These are phyloP conservation scores for Mythimna lalbum DNA, from an alignment of 2,888 invertebrate genomes.

Conservation along the genomic window DNA sequence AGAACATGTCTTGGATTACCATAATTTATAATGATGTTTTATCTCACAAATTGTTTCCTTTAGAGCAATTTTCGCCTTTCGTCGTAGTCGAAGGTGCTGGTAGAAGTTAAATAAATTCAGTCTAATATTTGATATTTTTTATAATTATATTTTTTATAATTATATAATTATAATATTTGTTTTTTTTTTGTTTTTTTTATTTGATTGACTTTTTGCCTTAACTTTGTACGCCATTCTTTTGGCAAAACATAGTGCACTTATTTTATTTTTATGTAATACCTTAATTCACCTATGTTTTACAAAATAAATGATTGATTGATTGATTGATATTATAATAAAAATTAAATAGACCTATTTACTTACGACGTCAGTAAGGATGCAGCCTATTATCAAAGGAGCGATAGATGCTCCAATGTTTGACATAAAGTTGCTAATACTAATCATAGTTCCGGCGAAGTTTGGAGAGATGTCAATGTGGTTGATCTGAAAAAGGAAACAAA, in stretches of 20 bases:
- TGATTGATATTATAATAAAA: too few species aligned
- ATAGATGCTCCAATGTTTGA: conserved; percentile 94
- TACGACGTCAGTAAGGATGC: conserved; percentile 93
- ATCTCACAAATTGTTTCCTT: background rate
- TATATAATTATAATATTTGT: too few species aligned
- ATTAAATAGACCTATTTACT: conserved; percentile 67
- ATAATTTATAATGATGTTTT: too few species aligned
- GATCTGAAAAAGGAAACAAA: conserved; percentile 79
- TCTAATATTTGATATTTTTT: background rate
- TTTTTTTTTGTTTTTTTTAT: too few species aligned
- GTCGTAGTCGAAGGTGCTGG: background rate
- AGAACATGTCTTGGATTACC: too few species aligned
- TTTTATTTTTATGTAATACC: too few species aligned
- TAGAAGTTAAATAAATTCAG: background rate
- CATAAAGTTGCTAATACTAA: conserved; percentile 95
- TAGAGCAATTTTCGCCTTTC: background rate
- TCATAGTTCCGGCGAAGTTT: conserved; percentile 95
- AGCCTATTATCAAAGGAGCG: conserved; percentile 93
- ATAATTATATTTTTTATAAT: too few species aligned
- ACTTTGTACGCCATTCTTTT: too few species aligned
- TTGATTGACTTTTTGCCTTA: too few species aligned
- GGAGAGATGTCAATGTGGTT: conserved; percentile 96
- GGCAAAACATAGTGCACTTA: too few species aligned
- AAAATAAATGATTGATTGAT: too few species aligned
- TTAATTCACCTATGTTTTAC: too few species aligned